Percentiles rank a stretch among this genome's conserved stretches.
These are phyloP conservation scores for Drosophila sp. DNA, from an alignment of 1,140 invertebrate species.

Conservation along the genomic window DNA sequence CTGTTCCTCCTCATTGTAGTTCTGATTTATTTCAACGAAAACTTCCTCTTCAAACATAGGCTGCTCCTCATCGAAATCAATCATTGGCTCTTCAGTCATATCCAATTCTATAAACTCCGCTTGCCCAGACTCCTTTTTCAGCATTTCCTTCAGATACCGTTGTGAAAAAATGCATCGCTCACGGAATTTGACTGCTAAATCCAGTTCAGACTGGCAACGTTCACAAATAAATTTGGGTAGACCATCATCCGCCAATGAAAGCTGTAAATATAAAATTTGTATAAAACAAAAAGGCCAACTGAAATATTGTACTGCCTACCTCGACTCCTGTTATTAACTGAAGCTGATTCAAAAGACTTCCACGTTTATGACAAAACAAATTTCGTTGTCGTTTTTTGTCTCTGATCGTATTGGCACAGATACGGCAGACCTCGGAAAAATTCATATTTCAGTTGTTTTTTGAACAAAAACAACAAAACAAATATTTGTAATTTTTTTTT, in stretches of 20 bases:
- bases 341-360: constrained; percentile 42
- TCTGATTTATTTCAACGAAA: background rate
- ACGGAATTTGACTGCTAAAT: constrained; percentile 64
- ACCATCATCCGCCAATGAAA: constrained; percentile 12
- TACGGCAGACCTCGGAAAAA: constrained; percentile 48
- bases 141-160: constrained; percentile 54
- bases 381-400: constrained; percentile 45
- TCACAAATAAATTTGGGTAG: constrained; percentile 53
- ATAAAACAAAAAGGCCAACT: background rate
- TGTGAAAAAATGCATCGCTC: constrained; percentile 69
- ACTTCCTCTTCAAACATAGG: background rate
- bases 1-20: background rate
- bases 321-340: constrained; percentile 61
- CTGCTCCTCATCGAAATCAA: constrained; percentile 51
- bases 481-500: too few relatives aligned
- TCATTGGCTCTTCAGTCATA: constrained; percentile 46
- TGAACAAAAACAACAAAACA: too few relatives aligned
- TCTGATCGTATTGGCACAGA: constrained; percentile 64
- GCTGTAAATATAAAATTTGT: constrained; percentile 19
- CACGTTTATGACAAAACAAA: constrained; percentile 55
- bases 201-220: constrained; percentile 58
- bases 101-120: background rate
- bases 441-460: constrained; percentile 39
- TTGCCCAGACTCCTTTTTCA: constrained; percentile 26
- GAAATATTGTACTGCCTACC: constrained; percentile 21